Conservation (phyloP, 2,888 invertebrate species). For the Ophion slaviceki region DNA sequence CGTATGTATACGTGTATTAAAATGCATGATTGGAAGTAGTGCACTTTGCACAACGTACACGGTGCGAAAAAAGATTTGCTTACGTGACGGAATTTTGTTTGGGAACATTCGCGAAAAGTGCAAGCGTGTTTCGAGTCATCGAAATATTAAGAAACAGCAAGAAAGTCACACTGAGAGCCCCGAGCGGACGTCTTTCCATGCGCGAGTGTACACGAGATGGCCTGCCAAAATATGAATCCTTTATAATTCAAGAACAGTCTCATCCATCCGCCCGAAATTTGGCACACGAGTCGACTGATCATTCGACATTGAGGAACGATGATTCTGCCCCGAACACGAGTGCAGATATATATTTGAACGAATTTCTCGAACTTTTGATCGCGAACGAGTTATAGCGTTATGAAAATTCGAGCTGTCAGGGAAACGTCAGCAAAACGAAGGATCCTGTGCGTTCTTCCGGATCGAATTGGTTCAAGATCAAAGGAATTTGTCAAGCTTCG, state of each 20-base stretch:
- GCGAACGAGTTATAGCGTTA: background rate
- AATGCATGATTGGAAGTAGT: background rate
- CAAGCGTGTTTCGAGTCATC: background rate
- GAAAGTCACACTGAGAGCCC: background rate
- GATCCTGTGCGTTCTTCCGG: background rate
- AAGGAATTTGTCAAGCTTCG: background rate
- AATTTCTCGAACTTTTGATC: conserved; percentile 13
- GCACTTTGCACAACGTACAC: background rate
- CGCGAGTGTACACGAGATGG: background rate
- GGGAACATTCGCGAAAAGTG: background rate
- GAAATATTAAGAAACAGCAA: background rate
- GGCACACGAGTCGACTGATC: conserved; percentile 26
- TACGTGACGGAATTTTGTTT: background rate
- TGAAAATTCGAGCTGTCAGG: background rate
- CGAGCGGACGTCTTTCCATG: conserved; percentile 4
- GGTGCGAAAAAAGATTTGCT: conserved; percentile 35
- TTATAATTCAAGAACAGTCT: conserved; percentile 42
- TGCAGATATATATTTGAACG: background rate
- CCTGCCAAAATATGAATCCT: conserved; percentile 44
- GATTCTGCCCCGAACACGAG: conserved; percentile 19
- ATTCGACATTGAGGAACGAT: conserved; percentile 31
- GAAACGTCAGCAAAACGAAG: background rate
- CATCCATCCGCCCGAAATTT: conserved; percentile 29
- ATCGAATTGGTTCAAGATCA: background rate
- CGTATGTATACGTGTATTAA: background rate